These are phyloP conservation scores for Ameiurus melas DNA, from an alignment of 2,113 vertebrate genomes.

Conservation along the genomic window DNA sequence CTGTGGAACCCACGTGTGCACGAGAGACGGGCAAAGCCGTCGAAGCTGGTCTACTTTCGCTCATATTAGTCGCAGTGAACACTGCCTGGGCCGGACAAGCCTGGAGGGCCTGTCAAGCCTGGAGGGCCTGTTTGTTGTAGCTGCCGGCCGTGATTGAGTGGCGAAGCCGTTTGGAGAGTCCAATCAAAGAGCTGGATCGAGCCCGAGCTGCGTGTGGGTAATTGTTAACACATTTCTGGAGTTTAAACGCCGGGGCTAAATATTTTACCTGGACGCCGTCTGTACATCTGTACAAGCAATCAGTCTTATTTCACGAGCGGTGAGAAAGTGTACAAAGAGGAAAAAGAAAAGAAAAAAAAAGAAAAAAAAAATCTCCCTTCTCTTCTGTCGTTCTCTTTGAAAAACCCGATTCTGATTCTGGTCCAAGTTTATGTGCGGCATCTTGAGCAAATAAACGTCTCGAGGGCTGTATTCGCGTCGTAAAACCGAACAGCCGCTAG, in stretches of 20 bases:
- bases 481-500: conserved; percentile 41
- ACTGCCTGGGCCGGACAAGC: conserved; percentile 13
- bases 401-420: conserved; percentile 38
- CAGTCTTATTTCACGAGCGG: conserved; percentile 54
- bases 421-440: conserved; percentile 40
- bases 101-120: conserved; percentile 21
- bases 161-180: conserved; percentile 25
- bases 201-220: conserved; percentile 47
- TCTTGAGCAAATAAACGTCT: conserved; percentile 49
- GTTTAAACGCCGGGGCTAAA: conserved; percentile 52
- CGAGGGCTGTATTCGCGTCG: conserved; percentile 15
- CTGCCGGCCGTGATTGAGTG: conserved; percentile 45
- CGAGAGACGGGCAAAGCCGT: conserved; percentile 12
- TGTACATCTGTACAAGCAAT: conserved; percentile 57
- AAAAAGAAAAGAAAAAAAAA: conserved; percentile 12
- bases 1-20: conserved; percentile 5
- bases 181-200: conserved; percentile 43
- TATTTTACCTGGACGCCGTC: conserved; percentile 58
- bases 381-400: conserved; percentile 30
- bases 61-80: conserved; percentile 20
- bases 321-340: conserved; percentile 45
- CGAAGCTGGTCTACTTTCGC: conserved; percentile 2
- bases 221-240: conserved; percentile 61
- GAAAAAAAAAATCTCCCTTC: conserved; percentile 20
- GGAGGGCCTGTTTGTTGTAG: conserved; percentile 40